A percentile compares a stretch with the other conserved stretches of the same genome.
phyloP scores from a whole-genome alignment of 2,797 vertebrate species.

The Diceros bicornis region DNA sequence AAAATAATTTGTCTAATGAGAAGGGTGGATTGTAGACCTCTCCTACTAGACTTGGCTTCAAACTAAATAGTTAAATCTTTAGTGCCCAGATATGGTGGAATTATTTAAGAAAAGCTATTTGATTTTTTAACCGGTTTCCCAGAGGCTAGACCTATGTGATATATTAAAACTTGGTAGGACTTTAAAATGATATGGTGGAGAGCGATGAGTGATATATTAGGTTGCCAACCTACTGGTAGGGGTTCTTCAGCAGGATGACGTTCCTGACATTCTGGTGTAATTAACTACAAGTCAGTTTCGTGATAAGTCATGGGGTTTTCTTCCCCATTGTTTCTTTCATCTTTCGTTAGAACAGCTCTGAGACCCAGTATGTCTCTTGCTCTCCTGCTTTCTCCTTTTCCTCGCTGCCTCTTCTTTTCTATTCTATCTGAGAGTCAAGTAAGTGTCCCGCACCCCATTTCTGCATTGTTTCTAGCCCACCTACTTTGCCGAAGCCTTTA shows the following conservation, averaged over 20 bases:
- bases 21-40: background rate
- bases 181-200: slow-evolving; percentile 9
- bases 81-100: background rate
- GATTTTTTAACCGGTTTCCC: slow-evolving; percentile 41
- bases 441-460: background rate
- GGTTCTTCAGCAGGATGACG: background rate
- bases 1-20: slow-evolving; percentile 13
- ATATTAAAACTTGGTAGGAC: slow-evolving; percentile 51
- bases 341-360: slow-evolving; percentile 41
- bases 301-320: slow-evolving; percentile 17
- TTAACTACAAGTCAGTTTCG: slow-evolving; percentile 28
- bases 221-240: background rate
- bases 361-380: background rate
- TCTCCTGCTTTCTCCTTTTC: slow-evolving; percentile 6
- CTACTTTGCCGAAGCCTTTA: background rate
- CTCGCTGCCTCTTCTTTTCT: background rate
- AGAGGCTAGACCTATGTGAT: background rate
- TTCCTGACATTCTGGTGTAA: slow-evolving; percentile 1
- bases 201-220: slow-evolving; percentile 20
- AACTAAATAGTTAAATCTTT: slow-evolving; percentile 13
- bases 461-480: background rate
- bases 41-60: slow-evolving; percentile 6
- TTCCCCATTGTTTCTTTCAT: background rate
- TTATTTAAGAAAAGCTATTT: slow-evolving; percentile 47
- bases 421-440: background rate